Evolutionary conservation across 1,140 invertebrate genomes (phyloP), one percentile per base, ranked within the genome.

Genomic region (Tribolium castaneum): DNA sequence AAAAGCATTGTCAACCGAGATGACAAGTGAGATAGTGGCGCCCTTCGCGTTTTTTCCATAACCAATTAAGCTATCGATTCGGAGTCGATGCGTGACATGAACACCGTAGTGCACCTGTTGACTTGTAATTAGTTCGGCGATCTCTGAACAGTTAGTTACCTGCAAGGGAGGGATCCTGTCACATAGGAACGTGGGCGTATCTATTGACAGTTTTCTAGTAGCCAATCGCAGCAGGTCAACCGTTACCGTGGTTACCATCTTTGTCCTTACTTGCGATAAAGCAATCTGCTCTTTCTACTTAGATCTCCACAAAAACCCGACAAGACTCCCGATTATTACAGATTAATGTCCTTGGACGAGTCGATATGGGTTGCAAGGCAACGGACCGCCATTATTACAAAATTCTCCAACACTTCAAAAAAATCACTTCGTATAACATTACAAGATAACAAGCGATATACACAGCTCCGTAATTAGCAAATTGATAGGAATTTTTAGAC

Each of bases 131-230:
- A 56, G 51, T 62, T 45, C 5, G 54, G 54, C 34, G 50, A 54
- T 75, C 49, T 52, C 52, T 30, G 30, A 49, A 30, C 74, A 66
- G 35, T 70, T 76, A 66, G 35, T 70, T 76, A 62, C 54, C 39
- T 66, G 56, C 72, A 52, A 59, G 71, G 16, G 51, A 56, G 72
- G 72, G 72, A 52, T 75, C 52, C 72, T 75, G 72, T 75, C 50
- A 54, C 72, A 75, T 54, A 56, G 51, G 50, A 56, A 16, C 51
- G 79, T 80, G 83, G 80, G 81, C 79, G 83, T 84, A 82, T 84
- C 83, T 84, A 83, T 83, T 83, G 83, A 84, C 82, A 84, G 79
- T 83, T 84, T 84, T 84, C 83, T 81, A 82, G 82, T 83, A 83
- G 82, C 83, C 83, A 84, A 84, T 84, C 78, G 78, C 78, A 79